Evolutionary conservation across 2,888 invertebrate species (phyloP).

Genomic region (Xestia rhomboidea): DNA sequence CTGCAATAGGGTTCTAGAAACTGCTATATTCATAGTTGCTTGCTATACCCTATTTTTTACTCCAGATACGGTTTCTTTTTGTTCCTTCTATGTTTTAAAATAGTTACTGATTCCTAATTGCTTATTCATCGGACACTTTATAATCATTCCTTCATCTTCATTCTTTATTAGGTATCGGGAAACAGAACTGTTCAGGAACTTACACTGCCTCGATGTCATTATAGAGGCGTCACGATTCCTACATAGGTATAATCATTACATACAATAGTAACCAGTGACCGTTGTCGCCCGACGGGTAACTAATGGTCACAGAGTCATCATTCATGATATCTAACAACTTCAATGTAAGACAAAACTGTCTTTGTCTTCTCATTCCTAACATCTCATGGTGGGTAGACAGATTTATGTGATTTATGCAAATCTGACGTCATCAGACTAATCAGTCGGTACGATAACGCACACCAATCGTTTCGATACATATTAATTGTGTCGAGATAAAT

Average conservation of each 20-base stretch:
- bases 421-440: slow-evolving; percentile 16
- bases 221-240: not conserved
- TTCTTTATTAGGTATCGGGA: not conserved
- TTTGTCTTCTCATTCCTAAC: not conserved
- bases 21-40: too few species aligned
- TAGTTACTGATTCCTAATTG: not conserved
- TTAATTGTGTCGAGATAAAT: slow-evolving; percentile 14
- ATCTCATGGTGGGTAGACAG: not conserved
- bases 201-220: not conserved
- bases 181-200: not conserved
- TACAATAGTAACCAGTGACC: too few species aligned
- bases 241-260: too few species aligned
- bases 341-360: slow-evolving; percentile 6
- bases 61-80: not conserved
- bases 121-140: not conserved
- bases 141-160: not conserved
- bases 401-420: slow-evolving; percentile 2
- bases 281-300: too few species aligned
- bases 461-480: slow-evolving; percentile 28
- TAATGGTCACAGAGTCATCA: not conserved
- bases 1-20: not conserved
- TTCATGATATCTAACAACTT: not conserved
- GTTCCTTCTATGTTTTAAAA: not conserved
- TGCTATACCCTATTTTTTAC: not conserved
- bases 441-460: slow-evolving; percentile 20